phyloP scores from a whole-genome alignment of 2,113 vertebrate species.

The Rynchops niger region DNA sequence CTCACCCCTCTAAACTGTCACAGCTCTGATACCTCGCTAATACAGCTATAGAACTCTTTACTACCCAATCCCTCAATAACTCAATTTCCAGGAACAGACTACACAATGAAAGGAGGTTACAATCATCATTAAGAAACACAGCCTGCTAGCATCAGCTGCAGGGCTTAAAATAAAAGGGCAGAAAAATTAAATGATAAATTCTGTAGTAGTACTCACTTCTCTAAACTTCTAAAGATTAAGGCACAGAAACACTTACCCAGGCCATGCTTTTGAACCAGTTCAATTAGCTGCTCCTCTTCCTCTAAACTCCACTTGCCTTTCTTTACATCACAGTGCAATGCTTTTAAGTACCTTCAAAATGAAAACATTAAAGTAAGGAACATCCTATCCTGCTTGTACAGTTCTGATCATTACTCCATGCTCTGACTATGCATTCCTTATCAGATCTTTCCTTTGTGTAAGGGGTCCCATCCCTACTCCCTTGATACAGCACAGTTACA shows the following conservation, averaged over 20 bases:
- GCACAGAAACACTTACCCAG: conserved; percentile 74
- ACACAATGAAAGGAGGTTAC: not conserved
- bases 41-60: not conserved
- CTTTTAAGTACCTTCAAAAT: conserved; percentile 82
- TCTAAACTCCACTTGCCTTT: conserved; percentile 82
- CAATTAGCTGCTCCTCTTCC: conserved; percentile 78
- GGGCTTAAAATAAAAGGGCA: not conserved
- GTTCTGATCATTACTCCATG: not conserved
- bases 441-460: not conserved
- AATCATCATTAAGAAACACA: not conserved
- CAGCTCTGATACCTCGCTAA: not conserved
- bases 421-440: not conserved
- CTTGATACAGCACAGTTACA: not conserved
- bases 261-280: conserved; percentile 84
- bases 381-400: not conserved
- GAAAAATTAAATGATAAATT: not conserved
- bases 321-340: conserved; percentile 78
- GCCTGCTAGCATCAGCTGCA: not conserved
- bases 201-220: not conserved
- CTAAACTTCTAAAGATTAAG: not conserved
- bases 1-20: not conserved
- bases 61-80: not conserved
- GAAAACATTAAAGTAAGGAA: not conserved
- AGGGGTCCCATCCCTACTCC: not conserved
- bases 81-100: not conserved